A percentile compares a stretch with the other conserved stretches of the same genome.
Conservation (phyloP, 2,888 invertebrate species). For the Callinectes sapidus region DNA sequence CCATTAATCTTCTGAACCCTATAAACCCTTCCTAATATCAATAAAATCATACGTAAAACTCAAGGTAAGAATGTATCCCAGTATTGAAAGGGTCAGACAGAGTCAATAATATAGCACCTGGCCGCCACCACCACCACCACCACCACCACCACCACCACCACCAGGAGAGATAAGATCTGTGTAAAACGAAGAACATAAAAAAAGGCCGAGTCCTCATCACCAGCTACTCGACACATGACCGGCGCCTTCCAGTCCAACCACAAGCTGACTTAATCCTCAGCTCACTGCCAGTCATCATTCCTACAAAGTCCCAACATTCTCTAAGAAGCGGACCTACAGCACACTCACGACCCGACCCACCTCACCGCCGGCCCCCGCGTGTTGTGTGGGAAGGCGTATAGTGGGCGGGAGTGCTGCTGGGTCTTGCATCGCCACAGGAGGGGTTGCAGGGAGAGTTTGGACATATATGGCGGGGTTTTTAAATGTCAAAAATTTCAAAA, state of each 20-base stretch:
- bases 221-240: background rate
- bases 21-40: no score
- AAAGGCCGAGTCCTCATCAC: background rate
- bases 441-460: no score
- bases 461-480: no score
- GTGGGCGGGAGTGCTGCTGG: background rate
- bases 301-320: background rate
- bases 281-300: slow-evolving; percentile 21
- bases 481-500: no score
- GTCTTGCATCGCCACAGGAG: no score
- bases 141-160: no score
- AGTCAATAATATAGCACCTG: no score
- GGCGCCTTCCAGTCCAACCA: background rate
- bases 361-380: background rate
- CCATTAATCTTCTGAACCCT: no score
- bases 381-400: background rate
- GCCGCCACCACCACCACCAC: background rate
- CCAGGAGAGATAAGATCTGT: background rate
- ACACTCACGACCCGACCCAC: background rate
- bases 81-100: no score
- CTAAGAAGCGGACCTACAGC: background rate
- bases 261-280: background rate
- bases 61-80: no score
- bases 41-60: no score
- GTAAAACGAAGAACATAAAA: background rate